Conservation (phyloP, 1,140 invertebrate genomes). For the Brachionus manjavacas region DNA sequence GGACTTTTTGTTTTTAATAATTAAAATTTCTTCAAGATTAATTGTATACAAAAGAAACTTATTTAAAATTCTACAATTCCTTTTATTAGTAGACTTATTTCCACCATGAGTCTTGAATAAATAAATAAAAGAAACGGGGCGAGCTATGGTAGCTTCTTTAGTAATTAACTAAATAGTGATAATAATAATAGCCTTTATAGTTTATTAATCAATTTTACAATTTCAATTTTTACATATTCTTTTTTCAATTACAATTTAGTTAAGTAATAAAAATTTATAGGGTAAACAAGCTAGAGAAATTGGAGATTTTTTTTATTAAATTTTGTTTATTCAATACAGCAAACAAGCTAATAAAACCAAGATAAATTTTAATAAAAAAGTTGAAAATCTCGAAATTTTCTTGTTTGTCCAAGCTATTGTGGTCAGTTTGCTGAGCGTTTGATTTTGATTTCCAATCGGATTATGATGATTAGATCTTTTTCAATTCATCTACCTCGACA, state of each 20-base stretch:
- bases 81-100: too few relatives aligned
- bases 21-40: too few relatives aligned
- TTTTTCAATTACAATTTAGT: background rate
- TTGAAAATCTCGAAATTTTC: background rate
- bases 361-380: background rate
- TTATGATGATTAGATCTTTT: background rate
- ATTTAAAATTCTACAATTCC: too few relatives aligned
- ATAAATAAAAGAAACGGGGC: too few relatives aligned
- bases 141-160: too few relatives aligned
- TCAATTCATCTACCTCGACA: background rate
- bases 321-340: constrained; percentile 27
- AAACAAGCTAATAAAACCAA: constrained; percentile 5
- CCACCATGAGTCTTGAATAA: too few relatives aligned
- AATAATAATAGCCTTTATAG: too few relatives aligned
- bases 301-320: background rate
- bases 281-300: constrained; percentile 30
- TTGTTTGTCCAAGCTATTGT: background rate
- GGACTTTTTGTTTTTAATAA: too few relatives aligned
- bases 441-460: constrained; percentile 25
- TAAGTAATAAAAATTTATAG: constrained; percentile 15
- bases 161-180: too few relatives aligned
- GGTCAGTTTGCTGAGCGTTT: constrained; percentile 14
- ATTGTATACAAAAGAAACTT: too few relatives aligned
- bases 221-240: too few relatives aligned
- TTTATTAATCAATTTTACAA: too few relatives aligned